A percentile compares a stretch with the other conserved stretches of the same genome.
Evolutionary conservation across 2,888 invertebrate genomes (phyloP).

Genomic region (Mayetiola destructor): DNA sequence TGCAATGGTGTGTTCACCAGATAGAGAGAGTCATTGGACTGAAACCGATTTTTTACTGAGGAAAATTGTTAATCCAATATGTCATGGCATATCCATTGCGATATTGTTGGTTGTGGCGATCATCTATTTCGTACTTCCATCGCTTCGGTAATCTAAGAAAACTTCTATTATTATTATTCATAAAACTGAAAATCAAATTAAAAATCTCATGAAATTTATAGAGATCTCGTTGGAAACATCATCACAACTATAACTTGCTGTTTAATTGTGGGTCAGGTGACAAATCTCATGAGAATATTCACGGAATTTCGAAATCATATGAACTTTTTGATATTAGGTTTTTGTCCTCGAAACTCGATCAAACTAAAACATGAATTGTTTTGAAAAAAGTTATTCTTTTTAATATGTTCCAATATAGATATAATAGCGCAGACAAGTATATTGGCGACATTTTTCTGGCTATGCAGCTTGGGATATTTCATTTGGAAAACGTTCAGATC

Average conservation of each 20-base stretch:
- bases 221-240: constrained; percentile 69
- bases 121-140: constrained; percentile 69
- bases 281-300: constrained; percentile 62
- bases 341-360: background rate
- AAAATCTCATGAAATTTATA: constrained; percentile 18
- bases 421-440: constrained; percentile 60
- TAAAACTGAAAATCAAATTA: background rate
- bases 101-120: constrained; percentile 58
- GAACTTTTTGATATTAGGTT: constrained; percentile 43
- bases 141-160: constrained; percentile 39
- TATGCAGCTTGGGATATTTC: constrained; percentile 73
- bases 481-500: constrained; percentile 82
- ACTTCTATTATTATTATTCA: background rate
- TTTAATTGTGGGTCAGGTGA: constrained; percentile 59
- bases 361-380: background rate
- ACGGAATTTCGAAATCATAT: constrained; percentile 67
- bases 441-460: constrained; percentile 71
- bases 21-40: constrained; percentile 55
- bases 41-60: constrained; percentile 58
- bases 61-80: constrained; percentile 60
- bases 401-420: constrained; percentile 42
- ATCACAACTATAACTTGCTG: constrained; percentile 68
- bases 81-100: constrained; percentile 56
- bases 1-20: constrained; percentile 60
- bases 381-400: background rate